Base-by-base conservation (phyloP, 2,113 vertebrate species). In the Urocitellus parryii region DNA sequence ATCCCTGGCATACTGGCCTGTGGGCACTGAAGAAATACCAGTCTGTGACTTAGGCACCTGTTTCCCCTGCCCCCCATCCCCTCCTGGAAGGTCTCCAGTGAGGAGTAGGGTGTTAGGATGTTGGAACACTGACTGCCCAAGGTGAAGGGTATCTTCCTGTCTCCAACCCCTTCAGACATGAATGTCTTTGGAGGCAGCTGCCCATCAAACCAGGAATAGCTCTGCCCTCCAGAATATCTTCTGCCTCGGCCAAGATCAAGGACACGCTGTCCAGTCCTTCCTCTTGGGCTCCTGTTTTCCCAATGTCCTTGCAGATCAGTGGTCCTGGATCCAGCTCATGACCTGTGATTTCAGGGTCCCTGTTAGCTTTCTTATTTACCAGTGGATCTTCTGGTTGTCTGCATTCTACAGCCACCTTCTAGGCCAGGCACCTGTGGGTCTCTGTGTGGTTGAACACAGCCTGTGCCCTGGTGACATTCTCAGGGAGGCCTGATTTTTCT, bases 121-220 rank as follows among this genome's bases (percentile, higher is more conserved):
- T 65, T 34, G 32, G 74, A 92, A 74, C 11, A 2, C 5, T 63
- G 88, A 63, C n/a, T 77, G 24, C 45, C 39, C 70, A 37, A 79
- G 24, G 37, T 61, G 39, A 37, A 32, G 77, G 65, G 51, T 68
- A 84, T 74, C 87, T 93, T 95, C 77, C 70, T 96, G 48, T 84
- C 22, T 25, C 27, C 53, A n/a, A 13, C 13, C 45, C 58, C 37
- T n/a, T 37, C 3, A 1, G 39, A 18, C 34, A 70, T 73, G 48
- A 92, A 34, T 58, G 34, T 53, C 32, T 7, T 1, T 93, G 56
- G 88, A 72, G 58, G 25, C 42, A 53, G 58, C 56, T 94, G 68
- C 39, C 37, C 63, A 63, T 42, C 4, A 25, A 37, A 80, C 25
- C 3, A 0, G 48, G 67, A 97, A 58, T 37, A 84, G 14, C 58